Percentiles rank a stretch among this genome's conserved stretches.
These are phyloP conservation scores for Sphecodes monilicornis DNA, from an alignment of 2,888 invertebrate species.

Conservation along the genomic window DNA sequence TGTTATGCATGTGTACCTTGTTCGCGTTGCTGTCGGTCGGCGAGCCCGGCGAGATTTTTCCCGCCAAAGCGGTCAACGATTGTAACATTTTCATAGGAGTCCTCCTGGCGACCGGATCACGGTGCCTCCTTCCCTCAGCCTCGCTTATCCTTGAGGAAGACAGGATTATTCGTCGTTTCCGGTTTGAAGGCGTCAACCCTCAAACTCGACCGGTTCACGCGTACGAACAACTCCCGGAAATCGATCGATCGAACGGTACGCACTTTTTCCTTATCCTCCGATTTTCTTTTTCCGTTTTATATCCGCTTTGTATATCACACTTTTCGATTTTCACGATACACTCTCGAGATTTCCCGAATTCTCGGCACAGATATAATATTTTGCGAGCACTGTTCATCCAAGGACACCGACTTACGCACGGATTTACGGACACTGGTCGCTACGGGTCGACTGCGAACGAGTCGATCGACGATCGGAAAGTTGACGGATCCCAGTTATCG, in stretches of 20 bases:
- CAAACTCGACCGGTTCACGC: slow-evolving; percentile 64
- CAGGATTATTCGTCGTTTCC: slow-evolving; percentile 67
- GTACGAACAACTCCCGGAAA: slow-evolving; percentile 38
- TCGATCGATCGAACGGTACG: neutral
- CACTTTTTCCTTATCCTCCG: neutral
- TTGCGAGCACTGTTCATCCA: slow-evolving; percentile 55
- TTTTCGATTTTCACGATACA: slow-evolving; percentile 10
- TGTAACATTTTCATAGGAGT: slow-evolving; percentile 90
- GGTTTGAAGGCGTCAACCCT: slow-evolving; percentile 73
- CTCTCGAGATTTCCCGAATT: slow-evolving; percentile 8
- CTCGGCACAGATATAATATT: slow-evolving; percentile 45
- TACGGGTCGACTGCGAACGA: slow-evolving; percentile 12
- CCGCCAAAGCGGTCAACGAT: slow-evolving; percentile 94
- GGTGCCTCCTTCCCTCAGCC: slow-evolving; percentile 74
- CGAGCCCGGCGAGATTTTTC: slow-evolving; percentile 94
- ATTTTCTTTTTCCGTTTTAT: neutral
- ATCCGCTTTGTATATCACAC: too few relatives aligned
- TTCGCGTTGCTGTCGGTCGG: slow-evolving; percentile 89
- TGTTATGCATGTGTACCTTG: slow-evolving; percentile 87
- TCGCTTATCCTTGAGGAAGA: slow-evolving; percentile 71
- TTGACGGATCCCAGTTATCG: slow-evolving; percentile 38
- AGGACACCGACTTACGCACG: slow-evolving; percentile 29
- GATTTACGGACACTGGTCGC: slow-evolving; percentile 21
- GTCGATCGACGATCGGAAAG: slow-evolving; percentile 35
- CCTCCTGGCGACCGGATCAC: slow-evolving; percentile 73